Conservation (phyloP, 2,888 invertebrate genomes). For the Mallateleia sp. region DNA sequence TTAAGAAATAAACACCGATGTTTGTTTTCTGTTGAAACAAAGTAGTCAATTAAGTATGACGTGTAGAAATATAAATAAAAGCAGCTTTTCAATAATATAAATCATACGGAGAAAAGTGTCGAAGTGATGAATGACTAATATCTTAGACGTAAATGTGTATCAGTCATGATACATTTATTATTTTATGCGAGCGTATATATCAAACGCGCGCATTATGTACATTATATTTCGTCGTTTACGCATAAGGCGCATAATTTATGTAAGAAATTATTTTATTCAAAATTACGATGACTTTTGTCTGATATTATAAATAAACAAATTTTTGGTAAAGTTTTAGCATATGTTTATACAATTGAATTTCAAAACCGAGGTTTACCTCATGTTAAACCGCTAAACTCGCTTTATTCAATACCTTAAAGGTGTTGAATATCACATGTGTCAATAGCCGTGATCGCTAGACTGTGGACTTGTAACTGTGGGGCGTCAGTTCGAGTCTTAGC, state of each 20-base stretch:
- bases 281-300: no score
- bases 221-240: slow-evolving; percentile 37
- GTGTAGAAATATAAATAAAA: slow-evolving; percentile 21
- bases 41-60: not conserved
- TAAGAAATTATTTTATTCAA: not conserved
- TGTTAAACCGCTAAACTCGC: no score
- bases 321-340: no score
- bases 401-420: no score
- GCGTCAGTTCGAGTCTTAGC: no score
- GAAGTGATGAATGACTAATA: slow-evolving; percentile 40
- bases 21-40: not conserved
- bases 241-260: slow-evolving; percentile 34
- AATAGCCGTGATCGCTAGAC: no score
- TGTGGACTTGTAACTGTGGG: no score
- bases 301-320: no score
- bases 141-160: slow-evolving; percentile 53
- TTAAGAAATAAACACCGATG: not conserved
- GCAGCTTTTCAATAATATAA: slow-evolving; percentile 30
- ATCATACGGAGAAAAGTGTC: slow-evolving; percentile 21
- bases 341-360: no score
- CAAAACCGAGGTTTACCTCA: no score
- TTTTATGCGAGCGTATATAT: slow-evolving; percentile 28
- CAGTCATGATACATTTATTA: slow-evolving; percentile 60
- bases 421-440: no score
- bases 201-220: slow-evolving; percentile 19